Evolutionary conservation across 2,113 vertebrate genomes (phyloP).

Genomic region (Neolamprologus tretocephalus): DNA sequence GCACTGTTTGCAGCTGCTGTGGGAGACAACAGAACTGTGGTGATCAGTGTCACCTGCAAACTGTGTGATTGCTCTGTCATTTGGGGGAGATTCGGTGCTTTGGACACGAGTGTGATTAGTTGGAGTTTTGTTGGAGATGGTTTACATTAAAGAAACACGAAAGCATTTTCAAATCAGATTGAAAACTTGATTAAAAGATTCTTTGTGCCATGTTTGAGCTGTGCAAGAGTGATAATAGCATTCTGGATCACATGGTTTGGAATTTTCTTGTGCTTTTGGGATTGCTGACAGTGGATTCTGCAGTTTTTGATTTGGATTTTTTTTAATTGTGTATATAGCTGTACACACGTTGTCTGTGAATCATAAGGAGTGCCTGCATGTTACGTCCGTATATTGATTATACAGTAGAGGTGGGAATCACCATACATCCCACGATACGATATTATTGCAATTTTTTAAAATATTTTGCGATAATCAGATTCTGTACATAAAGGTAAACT

Average conservation of each 20-base stretch:
- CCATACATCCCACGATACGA: too few species aligned
- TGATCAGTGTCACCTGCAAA: neutral
- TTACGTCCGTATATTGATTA: too few species aligned
- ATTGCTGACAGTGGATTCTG: neutral
- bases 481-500: too few species aligned
- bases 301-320: neutral
- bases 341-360: neutral
- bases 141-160: neutral
- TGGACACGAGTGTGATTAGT: fast-evolving
- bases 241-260: neutral
- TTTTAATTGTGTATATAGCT: neutral
- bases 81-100: neutral
- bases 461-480: too few species aligned
- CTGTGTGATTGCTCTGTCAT: neutral
- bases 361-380: neutral
- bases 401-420: too few species aligned
- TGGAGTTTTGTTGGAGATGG: neutral
- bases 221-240: neutral
- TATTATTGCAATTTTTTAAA: too few species aligned
- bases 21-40: neutral
- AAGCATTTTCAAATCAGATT: neutral
- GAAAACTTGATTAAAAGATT: neutral
- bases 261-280: neutral
- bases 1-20: neutral
- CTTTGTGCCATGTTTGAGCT: fast-evolving